These are phyloP conservation scores for Hofmannophila pseudospretella DNA, from an alignment of 2,888 invertebrate species.

Conservation along the genomic window DNA sequence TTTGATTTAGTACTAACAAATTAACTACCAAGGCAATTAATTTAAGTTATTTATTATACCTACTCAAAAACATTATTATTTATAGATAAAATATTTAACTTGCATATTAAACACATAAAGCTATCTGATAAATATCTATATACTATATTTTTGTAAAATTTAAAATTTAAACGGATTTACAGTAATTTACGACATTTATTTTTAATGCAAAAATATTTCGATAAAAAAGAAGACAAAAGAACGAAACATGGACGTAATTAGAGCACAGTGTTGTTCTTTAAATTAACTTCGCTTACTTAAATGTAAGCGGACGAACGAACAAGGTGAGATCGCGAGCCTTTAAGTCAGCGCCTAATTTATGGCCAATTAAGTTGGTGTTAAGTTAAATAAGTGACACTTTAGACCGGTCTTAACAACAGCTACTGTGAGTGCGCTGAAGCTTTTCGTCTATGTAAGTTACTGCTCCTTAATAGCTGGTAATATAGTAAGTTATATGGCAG, in stretches of 20 bases:
- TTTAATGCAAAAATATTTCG: too few species aligned
- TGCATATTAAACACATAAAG: too few species aligned
- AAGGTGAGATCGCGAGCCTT: slow-evolving; percentile 55
- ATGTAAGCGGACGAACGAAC: slow-evolving; percentile 24
- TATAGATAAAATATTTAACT: too few species aligned
- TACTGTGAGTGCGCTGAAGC: background rate
- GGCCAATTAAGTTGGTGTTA: slow-evolving; percentile 72
- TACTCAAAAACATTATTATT: too few species aligned
- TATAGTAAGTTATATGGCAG: too few species aligned
- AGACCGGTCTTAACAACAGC: slow-evolving; percentile 7
- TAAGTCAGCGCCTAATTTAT: slow-evolving; percentile 70
- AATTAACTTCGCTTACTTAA: slow-evolving; percentile 44
- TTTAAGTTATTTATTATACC: slow-evolving; percentile 1
- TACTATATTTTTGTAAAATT: too few species aligned
- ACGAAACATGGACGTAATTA: slow-evolving; percentile 43
- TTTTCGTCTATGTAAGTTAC: background rate
- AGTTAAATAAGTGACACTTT: slow-evolving; percentile 64
- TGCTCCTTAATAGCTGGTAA: too few species aligned
- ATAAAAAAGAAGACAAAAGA: slow-evolving; percentile 14
- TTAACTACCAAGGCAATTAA: slow-evolving; percentile 1
- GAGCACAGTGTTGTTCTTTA: slow-evolving; percentile 56
- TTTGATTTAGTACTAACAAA: slow-evolving; percentile 1
- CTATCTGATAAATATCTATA: too few species aligned
- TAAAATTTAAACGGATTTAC: too few species aligned
- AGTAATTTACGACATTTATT: too few species aligned